These are phyloP conservation scores for Melipona bicolor DNA, from an alignment of 2,888 invertebrate genomes.

Conservation along the genomic window DNA sequence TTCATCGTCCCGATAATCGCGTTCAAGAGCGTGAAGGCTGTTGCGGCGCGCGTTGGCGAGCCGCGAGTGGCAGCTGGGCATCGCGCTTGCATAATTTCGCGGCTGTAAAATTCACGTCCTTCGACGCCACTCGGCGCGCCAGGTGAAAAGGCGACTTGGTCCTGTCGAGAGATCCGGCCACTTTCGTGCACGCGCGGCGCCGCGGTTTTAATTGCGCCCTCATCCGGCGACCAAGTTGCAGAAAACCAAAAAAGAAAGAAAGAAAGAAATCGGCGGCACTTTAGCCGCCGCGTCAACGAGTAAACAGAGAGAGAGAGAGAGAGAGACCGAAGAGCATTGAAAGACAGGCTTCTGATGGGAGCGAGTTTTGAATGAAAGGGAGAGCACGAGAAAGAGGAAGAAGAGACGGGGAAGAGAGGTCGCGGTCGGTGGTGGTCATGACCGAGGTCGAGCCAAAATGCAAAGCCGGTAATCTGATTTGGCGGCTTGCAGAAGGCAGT, in stretches of 20 bases:
- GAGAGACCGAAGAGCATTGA: neutral
- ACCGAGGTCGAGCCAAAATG: conserved; percentile 72
- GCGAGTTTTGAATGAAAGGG: conserved; percentile 11
- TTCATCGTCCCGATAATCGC: conserved; percentile 51
- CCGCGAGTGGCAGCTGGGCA: neutral
- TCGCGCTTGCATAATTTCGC: conserved; percentile 46
- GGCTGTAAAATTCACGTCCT: conserved; percentile 52
- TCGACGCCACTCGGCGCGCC: conserved; percentile 33
- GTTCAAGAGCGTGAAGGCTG: conserved; percentile 28
- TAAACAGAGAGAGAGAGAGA: conserved; percentile 12
- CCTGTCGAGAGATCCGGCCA: conserved; percentile 35
- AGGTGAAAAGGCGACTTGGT: conserved; percentile 51
- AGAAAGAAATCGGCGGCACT: neutral
- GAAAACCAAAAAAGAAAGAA: conserved; percentile 8
- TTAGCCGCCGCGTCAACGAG: conserved; percentile 16
- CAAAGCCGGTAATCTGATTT: conserved; percentile 78
- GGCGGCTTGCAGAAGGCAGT: conserved; percentile 65
- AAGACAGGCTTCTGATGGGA: too few relatives aligned
- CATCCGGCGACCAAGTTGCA: conserved; percentile 21
- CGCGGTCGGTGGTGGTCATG: conserved; percentile 40
- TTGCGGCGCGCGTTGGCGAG: conserved; percentile 13
- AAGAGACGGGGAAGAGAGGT: conserved; percentile 13
- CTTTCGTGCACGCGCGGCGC: conserved; percentile 29
- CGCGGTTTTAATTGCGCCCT: conserved; percentile 55
- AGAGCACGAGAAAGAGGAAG: neutral